phyloP scores from a whole-genome alignment of 1,140 invertebrate genomes.

The Drosophila pectinifera region DNA sequence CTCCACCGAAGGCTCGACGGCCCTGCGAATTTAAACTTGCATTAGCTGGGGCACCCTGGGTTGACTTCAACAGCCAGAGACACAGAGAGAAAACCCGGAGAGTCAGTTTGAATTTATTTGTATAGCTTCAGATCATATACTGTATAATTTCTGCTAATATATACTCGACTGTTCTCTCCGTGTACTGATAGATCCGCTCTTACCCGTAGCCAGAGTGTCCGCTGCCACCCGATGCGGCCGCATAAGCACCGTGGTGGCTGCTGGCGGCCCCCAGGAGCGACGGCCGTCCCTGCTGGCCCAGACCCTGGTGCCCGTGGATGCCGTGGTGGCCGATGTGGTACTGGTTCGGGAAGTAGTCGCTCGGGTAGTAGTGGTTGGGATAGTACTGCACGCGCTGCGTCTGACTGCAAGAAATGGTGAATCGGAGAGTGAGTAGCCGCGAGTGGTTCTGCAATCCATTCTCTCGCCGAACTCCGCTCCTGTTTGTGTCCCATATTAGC shows the following conservation, averaged over 20 bases:
- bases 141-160: no score
- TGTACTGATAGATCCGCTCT: conserved; percentile 24
- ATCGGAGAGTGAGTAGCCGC: conserved; percentile 41
- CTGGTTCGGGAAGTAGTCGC: conserved; percentile 42
- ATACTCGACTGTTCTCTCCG: conserved; percentile 1
- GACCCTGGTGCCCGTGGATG: conserved; percentile 37
- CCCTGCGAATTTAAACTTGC: conserved; percentile 62
- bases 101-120: no score
- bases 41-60: conserved; percentile 26
- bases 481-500: conserved; percentile 25
- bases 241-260: conserved; percentile 67
- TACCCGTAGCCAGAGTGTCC: conserved; percentile 80
- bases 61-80: conserved; percentile 3
- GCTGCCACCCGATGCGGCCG: conserved; percentile 32
- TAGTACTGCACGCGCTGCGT: conserved; percentile 64
- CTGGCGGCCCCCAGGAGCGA: conserved; percentile 45
- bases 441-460: conserved; percentile 17
- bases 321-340: conserved; percentile 38
- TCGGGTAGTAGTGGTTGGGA: conserved; percentile 56
- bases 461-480: conserved; percentile 2
- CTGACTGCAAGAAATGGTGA: conserved; percentile 40
- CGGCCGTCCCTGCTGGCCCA: conserved; percentile 48
- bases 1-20: conserved; percentile 66
- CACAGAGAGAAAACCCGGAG: neutral
- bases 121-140: no score